phyloP scores from a whole-genome alignment of 2,113 vertebrate species.

The Pao palembangensis region DNA sequence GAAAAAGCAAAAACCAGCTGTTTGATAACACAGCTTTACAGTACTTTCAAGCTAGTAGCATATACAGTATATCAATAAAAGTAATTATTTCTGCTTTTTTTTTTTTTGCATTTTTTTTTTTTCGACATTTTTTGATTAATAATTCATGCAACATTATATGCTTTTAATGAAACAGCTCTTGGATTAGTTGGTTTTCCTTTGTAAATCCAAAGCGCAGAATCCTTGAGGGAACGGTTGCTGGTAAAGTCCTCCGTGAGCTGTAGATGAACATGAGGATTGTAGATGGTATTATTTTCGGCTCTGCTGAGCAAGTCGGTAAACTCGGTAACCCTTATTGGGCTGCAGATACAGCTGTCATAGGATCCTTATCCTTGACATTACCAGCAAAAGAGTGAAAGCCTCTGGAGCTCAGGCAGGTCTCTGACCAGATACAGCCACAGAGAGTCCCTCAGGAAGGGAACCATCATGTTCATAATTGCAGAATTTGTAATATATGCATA shows the following conservation, averaged over 20 bases:
- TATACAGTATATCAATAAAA: too few species aligned
- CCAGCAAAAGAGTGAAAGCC: not conserved
- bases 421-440: too few species aligned
- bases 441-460: too few species aligned
- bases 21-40: too few species aligned
- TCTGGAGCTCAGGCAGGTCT: not conserved
- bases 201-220: slow-evolving; percentile 5
- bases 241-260: slow-evolving; percentile 14
- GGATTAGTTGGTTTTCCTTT: not conserved
- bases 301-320: not conserved
- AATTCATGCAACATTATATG: not conserved
- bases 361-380: slow-evolving; percentile 1
- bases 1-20: not conserved
- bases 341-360: not conserved
- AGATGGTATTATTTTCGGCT: slow-evolving; percentile 4
- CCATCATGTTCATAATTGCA: too few species aligned
- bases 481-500: too few species aligned
- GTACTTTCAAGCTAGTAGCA: too few species aligned
- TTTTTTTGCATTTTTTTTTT: not conserved
- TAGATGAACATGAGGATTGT: slow-evolving; percentile 24
- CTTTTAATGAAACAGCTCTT: slow-evolving; percentile 4
- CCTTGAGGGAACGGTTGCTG: slow-evolving; percentile 5
- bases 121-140: not conserved
- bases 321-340: not conserved
- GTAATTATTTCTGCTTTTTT: too few species aligned